phyloP scores from a whole-genome alignment of 2,797 vertebrate genomes.

The Rhabdophis nuchalis region DNA sequence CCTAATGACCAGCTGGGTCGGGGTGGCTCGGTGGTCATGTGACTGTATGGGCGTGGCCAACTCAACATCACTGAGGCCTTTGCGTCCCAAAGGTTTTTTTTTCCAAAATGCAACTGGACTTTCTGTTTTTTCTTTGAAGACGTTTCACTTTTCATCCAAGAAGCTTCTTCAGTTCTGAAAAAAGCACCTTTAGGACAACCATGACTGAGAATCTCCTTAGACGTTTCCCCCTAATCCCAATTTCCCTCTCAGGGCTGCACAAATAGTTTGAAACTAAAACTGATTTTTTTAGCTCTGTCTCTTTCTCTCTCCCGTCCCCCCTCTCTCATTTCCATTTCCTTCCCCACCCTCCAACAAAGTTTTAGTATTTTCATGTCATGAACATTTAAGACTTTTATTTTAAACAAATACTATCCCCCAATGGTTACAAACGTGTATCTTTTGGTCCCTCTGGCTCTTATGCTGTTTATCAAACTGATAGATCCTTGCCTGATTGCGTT shows the following conservation, averaged over 20 bases:
- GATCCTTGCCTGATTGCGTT: neutral
- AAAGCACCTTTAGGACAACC: too few relatives aligned
- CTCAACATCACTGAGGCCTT: too few relatives aligned
- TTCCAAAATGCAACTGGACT: too few relatives aligned
- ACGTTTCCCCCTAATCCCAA: neutral
- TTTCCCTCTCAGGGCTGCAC: neutral
- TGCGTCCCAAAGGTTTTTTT: too few relatives aligned
- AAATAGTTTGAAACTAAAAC: neutral
- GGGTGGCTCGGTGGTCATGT: too few relatives aligned
- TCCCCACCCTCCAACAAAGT: too few relatives aligned
- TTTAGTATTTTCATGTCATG: neutral
- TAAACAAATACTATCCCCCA: neutral
- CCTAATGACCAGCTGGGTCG: too few relatives aligned
- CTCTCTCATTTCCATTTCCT: neutral
- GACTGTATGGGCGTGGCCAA: too few relatives aligned
- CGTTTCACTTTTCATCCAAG: too few relatives aligned
- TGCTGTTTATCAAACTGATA: neutral
- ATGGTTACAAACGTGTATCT: neutral
- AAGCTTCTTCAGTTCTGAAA: too few relatives aligned
- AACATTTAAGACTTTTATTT: neutral
- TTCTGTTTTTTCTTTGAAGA: too few relatives aligned
- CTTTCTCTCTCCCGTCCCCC: neutral
- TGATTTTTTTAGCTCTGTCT: neutral
- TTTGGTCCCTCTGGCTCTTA: neutral
- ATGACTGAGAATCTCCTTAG: too few relatives aligned